Percentiles rank a stretch among this genome's conserved stretches.
Evolutionary conservation across 2,888 invertebrate genomes (phyloP).

Genomic region (Drosophila stalkeri): DNA sequence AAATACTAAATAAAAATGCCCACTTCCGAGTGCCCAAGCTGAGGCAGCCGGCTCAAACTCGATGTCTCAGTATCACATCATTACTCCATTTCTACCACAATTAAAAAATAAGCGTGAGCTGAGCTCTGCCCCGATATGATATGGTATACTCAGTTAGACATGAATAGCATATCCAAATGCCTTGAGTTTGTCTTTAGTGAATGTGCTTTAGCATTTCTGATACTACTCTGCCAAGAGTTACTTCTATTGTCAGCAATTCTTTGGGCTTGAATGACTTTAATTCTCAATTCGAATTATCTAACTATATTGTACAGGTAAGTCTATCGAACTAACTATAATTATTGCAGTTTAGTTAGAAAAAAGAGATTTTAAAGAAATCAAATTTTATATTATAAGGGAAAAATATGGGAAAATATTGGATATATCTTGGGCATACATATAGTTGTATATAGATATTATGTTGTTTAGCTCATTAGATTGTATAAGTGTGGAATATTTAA

Average conservation of each 20-base stretch:
- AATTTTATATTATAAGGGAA: too few species aligned
- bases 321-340: too few species aligned
- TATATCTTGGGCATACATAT: too few species aligned
- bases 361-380: too few species aligned
- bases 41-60: neutral
- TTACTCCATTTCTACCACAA: constrained; percentile 69
- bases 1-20: constrained; percentile 71
- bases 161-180: neutral
- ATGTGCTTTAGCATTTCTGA: constrained; percentile 24
- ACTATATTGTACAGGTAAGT: too few species aligned
- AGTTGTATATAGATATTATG: too few species aligned
- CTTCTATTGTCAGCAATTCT: neutral
- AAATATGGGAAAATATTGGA: too few species aligned
- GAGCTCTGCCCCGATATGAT: constrained; percentile 20
- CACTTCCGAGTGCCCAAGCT: constrained; percentile 61
- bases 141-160: constrained; percentile 1
- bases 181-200: constrained; percentile 17
- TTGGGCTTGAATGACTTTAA: neutral
- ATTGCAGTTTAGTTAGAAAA: too few species aligned
- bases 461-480: too few species aligned
- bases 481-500: too few species aligned
- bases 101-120: constrained; percentile 54
- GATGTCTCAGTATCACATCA: constrained; percentile 44
- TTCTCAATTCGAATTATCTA: neutral
- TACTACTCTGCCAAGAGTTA: neutral